Evolutionary conservation across 2,797 vertebrate species (phyloP).

Genomic region (Heliangelus exortis): DNA sequence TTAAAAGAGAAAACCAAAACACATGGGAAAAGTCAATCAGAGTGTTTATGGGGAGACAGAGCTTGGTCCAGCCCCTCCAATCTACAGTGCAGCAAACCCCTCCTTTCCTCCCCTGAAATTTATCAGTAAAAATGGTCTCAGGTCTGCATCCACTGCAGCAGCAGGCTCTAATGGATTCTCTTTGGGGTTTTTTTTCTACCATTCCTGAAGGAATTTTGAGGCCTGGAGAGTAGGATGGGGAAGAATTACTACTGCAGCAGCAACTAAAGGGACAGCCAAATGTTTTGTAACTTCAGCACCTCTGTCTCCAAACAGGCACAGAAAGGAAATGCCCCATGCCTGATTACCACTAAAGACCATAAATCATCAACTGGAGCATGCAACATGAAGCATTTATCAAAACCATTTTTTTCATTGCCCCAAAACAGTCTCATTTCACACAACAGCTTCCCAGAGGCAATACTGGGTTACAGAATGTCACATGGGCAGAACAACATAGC

Average conservation of each 20-base stretch:
- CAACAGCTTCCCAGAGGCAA: not conserved
- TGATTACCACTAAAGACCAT: not conserved
- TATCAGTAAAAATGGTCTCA: not conserved
- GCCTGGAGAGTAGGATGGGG: not conserved
- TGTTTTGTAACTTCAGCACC: not conserved
- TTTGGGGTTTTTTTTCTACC: not conserved
- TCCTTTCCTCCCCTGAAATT: not conserved
- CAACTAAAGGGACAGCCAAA: not conserved
- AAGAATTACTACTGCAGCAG: not conserved
- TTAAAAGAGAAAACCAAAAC: not conserved
- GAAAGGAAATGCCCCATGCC: not conserved
- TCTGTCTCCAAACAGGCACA: not conserved
- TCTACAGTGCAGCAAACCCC: not conserved
- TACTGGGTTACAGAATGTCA: not conserved
- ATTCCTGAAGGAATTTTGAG: not conserved
- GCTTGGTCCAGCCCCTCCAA: not conserved
- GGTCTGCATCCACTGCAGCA: not conserved
- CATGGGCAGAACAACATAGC: not conserved
- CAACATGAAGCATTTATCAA: not conserved
- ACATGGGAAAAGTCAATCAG: not conserved
- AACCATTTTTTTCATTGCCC: not conserved
- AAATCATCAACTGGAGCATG: not conserved
- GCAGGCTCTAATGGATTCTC: not conserved
- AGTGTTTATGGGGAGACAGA: not conserved
- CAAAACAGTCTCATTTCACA: not conserved